Percentiles rank a stretch among this genome's conserved stretches.
phyloP scores from a whole-genome alignment of 2,888 invertebrate genomes.

The Quadroppia sp. region DNA sequence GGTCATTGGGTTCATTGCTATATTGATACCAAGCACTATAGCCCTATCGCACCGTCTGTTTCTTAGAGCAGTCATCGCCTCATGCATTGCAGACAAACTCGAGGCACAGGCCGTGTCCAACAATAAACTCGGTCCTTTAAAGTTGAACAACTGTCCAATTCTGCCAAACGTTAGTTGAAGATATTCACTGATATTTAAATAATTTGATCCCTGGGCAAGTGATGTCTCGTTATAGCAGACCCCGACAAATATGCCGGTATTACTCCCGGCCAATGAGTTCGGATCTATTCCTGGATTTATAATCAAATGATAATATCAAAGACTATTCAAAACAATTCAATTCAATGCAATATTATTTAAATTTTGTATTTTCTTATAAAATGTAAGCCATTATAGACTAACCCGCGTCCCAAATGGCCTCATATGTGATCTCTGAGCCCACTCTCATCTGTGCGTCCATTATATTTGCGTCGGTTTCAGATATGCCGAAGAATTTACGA shows the following conservation, averaged over 20 bases:
- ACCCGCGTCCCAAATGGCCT: constrained; percentile 40
- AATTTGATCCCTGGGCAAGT: constrained; percentile 23
- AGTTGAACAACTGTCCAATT: constrained; percentile 76
- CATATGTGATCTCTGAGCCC: constrained; percentile 36
- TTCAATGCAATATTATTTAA: no score
- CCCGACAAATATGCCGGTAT: constrained; percentile 90
- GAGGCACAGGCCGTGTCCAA: constrained; percentile 97
- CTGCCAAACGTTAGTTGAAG: neutral
- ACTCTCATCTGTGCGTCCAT: constrained; percentile 58
- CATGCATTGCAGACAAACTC: constrained; percentile 82
- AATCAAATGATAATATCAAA: neutral
- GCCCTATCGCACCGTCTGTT: constrained; percentile 64
- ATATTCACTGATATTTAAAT: constrained; percentile 15
- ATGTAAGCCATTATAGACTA: neutral
- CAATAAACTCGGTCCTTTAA: constrained; percentile 77
- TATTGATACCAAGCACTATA: constrained; percentile 56
- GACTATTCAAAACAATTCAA: neutral
- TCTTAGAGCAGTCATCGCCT: constrained; percentile 73
- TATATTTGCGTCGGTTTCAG: constrained; percentile 80
- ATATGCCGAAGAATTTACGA: constrained; percentile 82
- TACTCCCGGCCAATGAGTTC: constrained; percentile 71
- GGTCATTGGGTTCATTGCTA: constrained; percentile 56
- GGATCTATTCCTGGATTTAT: constrained; percentile 68
- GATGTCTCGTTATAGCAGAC: constrained; percentile 63
- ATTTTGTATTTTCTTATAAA: neutral